Conservation (phyloP, 2,888 invertebrate genomes). For the Amphipoea oculea region DNA sequence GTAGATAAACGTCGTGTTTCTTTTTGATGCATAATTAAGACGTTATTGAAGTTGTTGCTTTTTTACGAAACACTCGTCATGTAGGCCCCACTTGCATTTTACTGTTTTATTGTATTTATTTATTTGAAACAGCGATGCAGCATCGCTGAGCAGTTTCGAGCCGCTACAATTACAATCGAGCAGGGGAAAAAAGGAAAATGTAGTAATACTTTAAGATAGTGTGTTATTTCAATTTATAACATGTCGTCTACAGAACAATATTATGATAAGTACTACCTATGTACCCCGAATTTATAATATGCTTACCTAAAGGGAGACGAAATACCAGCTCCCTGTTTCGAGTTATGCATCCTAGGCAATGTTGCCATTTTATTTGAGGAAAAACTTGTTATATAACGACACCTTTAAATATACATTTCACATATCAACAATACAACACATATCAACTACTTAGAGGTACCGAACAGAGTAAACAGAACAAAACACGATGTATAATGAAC, state of each 20-base stretch:
- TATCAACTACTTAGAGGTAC: slow-evolving; percentile 26
- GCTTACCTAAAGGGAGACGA: slow-evolving; percentile 86
- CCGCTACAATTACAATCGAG: not conserved
- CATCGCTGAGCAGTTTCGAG: slow-evolving; percentile 27
- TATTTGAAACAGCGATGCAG: slow-evolving; percentile 1
- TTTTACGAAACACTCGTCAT: slow-evolving; percentile 1
- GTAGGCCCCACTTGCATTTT: not conserved
- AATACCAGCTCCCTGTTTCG: slow-evolving; percentile 81
- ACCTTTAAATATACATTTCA: slow-evolving; percentile 61
- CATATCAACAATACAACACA: slow-evolving; percentile 52
- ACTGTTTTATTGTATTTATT: not conserved
- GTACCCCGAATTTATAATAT: not conserved
- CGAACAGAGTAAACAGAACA: slow-evolving; percentile 52
- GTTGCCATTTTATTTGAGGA: slow-evolving; percentile 81
- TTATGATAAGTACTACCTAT: not conserved
- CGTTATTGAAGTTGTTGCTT: not conserved
- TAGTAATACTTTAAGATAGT: not conserved
- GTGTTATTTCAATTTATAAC: not conserved
- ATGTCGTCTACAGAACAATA: not conserved
- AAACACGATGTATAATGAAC: slow-evolving; percentile 68
- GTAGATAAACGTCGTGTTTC: not conserved
- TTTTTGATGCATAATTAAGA: not conserved
- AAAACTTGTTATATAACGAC: slow-evolving; percentile 55
- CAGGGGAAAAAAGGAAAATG: not conserved
- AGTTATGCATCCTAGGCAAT: slow-evolving; percentile 84